phyloP scores from a whole-genome alignment of 1,140 invertebrate species.

The Drosophila kikkawai region DNA sequence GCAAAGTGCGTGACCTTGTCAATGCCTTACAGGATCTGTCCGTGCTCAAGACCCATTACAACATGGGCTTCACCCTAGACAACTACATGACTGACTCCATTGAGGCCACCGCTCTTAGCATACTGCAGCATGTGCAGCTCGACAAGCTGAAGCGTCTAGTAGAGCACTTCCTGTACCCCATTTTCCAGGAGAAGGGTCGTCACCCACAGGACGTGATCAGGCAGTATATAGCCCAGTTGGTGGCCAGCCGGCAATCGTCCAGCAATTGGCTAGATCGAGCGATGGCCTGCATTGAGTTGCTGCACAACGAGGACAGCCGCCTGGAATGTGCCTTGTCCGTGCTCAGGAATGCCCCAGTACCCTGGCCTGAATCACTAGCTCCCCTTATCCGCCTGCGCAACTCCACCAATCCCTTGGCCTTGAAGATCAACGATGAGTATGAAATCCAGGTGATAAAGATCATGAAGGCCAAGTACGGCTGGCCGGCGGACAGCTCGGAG shows the following conservation, averaged over 20 bases:
- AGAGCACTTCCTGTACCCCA: conserved; percentile 77
- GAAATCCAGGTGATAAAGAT: conserved; percentile 83
- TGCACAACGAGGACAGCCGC: conserved; percentile 81
- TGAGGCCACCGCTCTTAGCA: conserved; percentile 77
- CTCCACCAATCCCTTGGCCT: conserved; percentile 77
- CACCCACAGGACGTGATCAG: conserved; percentile 69
- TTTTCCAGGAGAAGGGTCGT: conserved; percentile 77
- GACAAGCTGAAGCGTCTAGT: conserved; percentile 74
- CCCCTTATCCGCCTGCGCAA: conserved; percentile 72
- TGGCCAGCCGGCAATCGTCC: conserved; percentile 62
- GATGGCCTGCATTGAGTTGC: conserved; percentile 69
- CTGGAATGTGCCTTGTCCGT: conserved; percentile 74
- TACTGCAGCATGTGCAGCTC: conserved; percentile 79
- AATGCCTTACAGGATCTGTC: conserved; percentile 76
- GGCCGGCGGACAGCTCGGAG: conserved; percentile 71
- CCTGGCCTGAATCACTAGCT: conserved; percentile 69
- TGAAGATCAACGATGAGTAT: conserved; percentile 77
- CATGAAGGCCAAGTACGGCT: conserved; percentile 83
- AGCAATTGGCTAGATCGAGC: conserved; percentile 78
- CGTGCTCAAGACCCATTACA: conserved; percentile 77
- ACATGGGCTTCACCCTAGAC: conserved; percentile 75
- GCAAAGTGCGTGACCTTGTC: conserved; percentile 71
- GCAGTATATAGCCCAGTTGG: conserved; percentile 74
- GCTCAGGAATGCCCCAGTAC: conserved; percentile 74
- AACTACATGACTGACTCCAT: conserved; percentile 78